Conservation (phyloP, 2,797 vertebrate genomes). For the Anabacerthia variegaticeps region DNA sequence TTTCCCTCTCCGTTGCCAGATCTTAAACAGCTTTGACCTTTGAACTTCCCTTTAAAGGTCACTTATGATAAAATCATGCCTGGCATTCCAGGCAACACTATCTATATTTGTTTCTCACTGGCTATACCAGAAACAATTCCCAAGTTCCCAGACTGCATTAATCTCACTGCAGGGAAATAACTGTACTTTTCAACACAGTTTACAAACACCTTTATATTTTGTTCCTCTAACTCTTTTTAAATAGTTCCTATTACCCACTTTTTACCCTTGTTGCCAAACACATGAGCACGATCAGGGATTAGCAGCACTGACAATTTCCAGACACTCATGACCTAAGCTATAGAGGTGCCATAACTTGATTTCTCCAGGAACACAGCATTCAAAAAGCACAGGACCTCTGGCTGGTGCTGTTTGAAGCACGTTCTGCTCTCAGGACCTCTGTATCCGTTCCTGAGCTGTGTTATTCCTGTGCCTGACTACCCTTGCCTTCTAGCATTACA, state of each 20-base stretch:
- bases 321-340: neutral
- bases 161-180: neutral
- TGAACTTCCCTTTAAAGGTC: neutral
- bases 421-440: neutral
- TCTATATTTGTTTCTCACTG: neutral
- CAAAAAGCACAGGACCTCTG: neutral
- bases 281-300: neutral
- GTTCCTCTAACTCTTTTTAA: neutral
- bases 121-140: neutral
- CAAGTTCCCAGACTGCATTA: neutral
- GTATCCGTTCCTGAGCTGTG: neutral
- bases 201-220: neutral
- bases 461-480: neutral
- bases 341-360: neutral
- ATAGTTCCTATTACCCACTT: neutral
- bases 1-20: neutral
- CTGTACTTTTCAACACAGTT: neutral
- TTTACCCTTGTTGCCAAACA: neutral
- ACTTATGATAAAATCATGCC: neutral
- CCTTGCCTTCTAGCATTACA: neutral
- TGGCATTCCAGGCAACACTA: neutral
- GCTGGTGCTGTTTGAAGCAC: neutral
- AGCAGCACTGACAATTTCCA: neutral
- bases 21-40: neutral
- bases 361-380: neutral